Conservation (phyloP, 2,113 vertebrate species). For the Psophia crepitans region DNA sequence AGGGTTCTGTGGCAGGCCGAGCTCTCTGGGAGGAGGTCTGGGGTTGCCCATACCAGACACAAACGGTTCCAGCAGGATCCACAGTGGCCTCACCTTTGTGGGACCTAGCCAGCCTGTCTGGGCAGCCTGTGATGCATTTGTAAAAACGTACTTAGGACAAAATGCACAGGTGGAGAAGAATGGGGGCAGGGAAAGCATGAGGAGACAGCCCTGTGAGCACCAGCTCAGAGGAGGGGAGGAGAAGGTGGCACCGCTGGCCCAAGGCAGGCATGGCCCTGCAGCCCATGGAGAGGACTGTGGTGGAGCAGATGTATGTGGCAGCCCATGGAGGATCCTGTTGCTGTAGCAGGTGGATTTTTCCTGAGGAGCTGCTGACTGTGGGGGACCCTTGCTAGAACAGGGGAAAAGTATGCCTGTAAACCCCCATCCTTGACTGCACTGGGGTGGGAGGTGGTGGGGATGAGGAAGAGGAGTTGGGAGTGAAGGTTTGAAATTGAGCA, state of each 20-base stretch:
- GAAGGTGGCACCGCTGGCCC: rapidly evolving
- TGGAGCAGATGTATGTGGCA: rapidly evolving
- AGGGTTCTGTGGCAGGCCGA: rapidly evolving
- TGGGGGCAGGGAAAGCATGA: rapidly evolving
- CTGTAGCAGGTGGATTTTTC: neutral
- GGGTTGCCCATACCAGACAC: rapidly evolving
- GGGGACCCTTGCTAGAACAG: neutral
- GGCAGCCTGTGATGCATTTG: neutral
- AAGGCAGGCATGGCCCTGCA: too few species aligned
- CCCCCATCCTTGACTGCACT: rapidly evolving
- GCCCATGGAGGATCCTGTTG: rapidly evolving
- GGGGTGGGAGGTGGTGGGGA: rapidly evolving
- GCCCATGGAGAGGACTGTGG: rapidly evolving
- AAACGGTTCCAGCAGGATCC: rapidly evolving
- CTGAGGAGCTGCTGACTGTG: neutral
- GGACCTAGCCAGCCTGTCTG: neutral
- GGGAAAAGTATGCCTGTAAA: neutral
- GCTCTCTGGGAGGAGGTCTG: rapidly evolving
- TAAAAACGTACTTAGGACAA: neutral
- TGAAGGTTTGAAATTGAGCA: neutral
- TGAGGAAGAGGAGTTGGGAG: neutral
- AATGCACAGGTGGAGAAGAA: neutral
- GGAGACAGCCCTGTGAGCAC: neutral
- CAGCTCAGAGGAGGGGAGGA: rapidly evolving
- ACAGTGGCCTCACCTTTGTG: rapidly evolving